phyloP scores from a whole-genome alignment of 2,113 vertebrate genomes.

The Amazona guildingii region DNA sequence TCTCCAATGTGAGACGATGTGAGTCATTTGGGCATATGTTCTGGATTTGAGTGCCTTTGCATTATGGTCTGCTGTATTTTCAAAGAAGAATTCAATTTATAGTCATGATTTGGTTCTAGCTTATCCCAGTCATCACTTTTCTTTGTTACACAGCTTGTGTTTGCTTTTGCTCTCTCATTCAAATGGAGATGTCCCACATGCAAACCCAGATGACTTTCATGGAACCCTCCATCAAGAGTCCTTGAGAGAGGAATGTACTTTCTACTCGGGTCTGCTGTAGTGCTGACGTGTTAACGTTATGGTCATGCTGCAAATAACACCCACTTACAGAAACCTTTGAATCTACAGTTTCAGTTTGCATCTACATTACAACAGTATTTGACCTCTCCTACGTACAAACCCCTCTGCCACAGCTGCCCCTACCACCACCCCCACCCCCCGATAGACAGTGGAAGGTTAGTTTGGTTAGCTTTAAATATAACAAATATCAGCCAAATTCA shows the following conservation, averaged over 20 bases:
- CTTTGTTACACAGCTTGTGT: neutral
- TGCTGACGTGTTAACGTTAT: neutral
- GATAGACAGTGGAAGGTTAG: neutral
- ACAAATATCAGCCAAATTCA: neutral
- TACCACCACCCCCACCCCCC: neutral
- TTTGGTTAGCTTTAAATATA: neutral
- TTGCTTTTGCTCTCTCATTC: neutral
- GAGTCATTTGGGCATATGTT: neutral
- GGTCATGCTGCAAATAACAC: neutral
- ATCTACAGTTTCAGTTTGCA: neutral
- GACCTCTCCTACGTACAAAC: neutral
- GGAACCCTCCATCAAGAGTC: neutral
- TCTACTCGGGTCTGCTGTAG: neutral
- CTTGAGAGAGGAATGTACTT: neutral
- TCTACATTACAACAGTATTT: neutral
- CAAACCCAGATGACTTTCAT: neutral
- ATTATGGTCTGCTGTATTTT: neutral
- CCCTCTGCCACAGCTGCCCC: neutral
- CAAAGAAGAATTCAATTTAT: neutral
- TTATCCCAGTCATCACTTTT: neutral
- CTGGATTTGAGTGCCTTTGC: neutral
- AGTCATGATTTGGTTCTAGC: neutral
- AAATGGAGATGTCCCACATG: rapidly evolving
- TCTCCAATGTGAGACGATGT: neutral
- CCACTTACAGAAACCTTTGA: neutral